Percentiles rank a stretch among this genome's conserved stretches.
Conservation (phyloP, 1,140 invertebrate species). For the Saxidomus purpurata region DNA sequence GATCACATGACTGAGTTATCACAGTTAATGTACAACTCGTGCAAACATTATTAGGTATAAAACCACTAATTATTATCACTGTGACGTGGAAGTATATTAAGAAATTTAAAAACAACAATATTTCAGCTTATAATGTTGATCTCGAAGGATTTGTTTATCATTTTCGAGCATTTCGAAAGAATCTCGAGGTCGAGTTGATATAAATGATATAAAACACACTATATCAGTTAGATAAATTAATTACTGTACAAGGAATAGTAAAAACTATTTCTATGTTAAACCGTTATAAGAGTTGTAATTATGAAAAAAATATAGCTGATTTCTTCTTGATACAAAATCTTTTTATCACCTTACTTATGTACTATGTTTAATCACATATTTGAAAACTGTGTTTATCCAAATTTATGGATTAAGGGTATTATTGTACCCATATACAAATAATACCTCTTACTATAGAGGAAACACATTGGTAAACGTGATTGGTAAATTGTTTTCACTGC, state of each 20-base stretch:
- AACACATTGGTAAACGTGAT: slow-evolving; percentile 13
- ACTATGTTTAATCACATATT: slow-evolving; percentile 18
- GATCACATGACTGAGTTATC: too few relatives aligned
- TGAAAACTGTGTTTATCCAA: not conserved
- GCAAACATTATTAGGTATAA: too few relatives aligned
- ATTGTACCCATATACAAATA: slow-evolving; percentile 6
- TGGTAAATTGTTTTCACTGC: slow-evolving; percentile 31
- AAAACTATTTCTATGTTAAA: slow-evolving; percentile 3
- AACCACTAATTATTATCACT: too few relatives aligned
- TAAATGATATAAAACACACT: not conserved
- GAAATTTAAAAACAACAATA: not conserved
- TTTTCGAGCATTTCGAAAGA: not conserved
- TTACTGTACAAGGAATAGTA: not conserved
- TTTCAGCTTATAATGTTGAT: not conserved
- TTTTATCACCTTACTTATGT: not conserved
- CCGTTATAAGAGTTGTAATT: not conserved
- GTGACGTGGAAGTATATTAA: slow-evolving; percentile 16
- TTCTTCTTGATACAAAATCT: slow-evolving; percentile 24
- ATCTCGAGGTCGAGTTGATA: not conserved
- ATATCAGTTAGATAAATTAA: not conserved
- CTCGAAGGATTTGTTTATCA: not conserved
- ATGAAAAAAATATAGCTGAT: not conserved
- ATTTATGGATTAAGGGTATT: not conserved
- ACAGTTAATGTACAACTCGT: too few relatives aligned
- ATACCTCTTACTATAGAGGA: slow-evolving; percentile 35